A percentile compares a stretch with the other conserved stretches of the same genome.
Evolutionary conservation across 2,113 vertebrate species (phyloP).

Genomic region (Hydrochoerus hydrochaeris): DNA sequence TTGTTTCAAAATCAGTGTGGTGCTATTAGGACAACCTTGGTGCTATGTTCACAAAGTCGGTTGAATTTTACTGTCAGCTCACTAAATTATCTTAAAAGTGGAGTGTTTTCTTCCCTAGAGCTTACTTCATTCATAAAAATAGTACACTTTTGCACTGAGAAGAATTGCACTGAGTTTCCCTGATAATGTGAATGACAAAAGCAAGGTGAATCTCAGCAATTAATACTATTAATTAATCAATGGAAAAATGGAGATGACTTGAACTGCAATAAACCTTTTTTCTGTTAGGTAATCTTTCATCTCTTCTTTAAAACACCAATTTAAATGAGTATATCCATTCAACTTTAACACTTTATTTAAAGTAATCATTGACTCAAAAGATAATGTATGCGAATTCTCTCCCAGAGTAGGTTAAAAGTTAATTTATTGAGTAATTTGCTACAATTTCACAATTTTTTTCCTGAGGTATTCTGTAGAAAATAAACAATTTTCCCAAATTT

Average conservation of each 20-base stretch:
- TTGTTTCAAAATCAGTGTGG: slow-evolving; percentile 7
- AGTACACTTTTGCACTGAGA: slow-evolving; percentile 12
- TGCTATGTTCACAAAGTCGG: neutral
- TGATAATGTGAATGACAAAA: slow-evolving; percentile 48
- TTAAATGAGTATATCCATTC: slow-evolving; percentile 44
- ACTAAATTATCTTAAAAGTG: neutral
- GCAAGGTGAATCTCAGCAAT: slow-evolving; percentile 35
- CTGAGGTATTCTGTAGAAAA: slow-evolving; percentile 17
- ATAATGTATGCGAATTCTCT: slow-evolving; percentile 38
- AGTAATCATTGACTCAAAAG: slow-evolving; percentile 47
- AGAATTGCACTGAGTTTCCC: slow-evolving; percentile 37
- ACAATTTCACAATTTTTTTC: slow-evolving; percentile 36
- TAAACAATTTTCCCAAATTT: slow-evolving; percentile 21
- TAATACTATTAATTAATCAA: slow-evolving; percentile 59
- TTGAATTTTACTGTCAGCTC: slow-evolving; percentile 13
- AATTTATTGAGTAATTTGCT: slow-evolving; percentile 32
- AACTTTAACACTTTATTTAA: slow-evolving; percentile 44
- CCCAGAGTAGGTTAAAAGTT: neutral
- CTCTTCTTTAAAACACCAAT: neutral
- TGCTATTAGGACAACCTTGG: neutral
- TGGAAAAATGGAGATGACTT: slow-evolving; percentile 23
- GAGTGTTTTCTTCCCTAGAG: neutral
- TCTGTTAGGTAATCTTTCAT: slow-evolving; percentile 17
- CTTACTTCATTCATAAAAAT: slow-evolving; percentile 4
- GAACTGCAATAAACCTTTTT: slow-evolving; percentile 52